Evolutionary conservation across 92 coral and sea anemone species (phyloP).

Genomic region (Diadumene lineata): DNA sequence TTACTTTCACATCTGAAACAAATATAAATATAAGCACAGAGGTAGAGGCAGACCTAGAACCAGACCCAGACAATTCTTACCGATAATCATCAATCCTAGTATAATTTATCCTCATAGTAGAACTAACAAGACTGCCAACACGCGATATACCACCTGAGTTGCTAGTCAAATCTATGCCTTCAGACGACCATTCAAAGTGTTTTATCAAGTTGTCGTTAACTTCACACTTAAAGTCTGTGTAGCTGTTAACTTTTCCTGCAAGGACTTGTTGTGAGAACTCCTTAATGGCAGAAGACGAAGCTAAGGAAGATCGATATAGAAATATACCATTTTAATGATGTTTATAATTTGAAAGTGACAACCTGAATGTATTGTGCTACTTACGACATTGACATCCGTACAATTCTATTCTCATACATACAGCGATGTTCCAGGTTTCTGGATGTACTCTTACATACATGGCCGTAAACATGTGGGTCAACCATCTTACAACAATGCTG

Average conservation of each 20-base stretch:
- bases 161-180: constrained; percentile 14
- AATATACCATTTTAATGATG: background rate
- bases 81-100: constrained; percentile 13
- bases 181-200: constrained; percentile 12
- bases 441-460: constrained; percentile 35
- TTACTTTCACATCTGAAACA: background rate
- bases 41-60: background rate
- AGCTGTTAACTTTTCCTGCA: background rate
- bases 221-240: constrained; percentile 15
- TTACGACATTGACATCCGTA: constrained; percentile 51
- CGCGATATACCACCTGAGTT: constrained; percentile 3
- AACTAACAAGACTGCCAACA: constrained; percentile 11
- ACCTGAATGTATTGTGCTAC: background rate
- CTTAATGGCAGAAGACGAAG: background rate
- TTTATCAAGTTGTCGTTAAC: background rate
- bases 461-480: constrained; percentile 23
- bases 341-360: too few species aligned
- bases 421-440: constrained; percentile 34
- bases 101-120: constrained; percentile 38
- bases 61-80: background rate
- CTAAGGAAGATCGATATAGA: background rate
- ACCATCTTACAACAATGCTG: constrained; percentile 31
- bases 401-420: constrained; percentile 48
- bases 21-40: background rate
- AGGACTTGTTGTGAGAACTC: constrained; percentile 9